Evolutionary conservation across 2,113 vertebrate species (phyloP).

Genomic region (Campylorhamphus procurvoides): DNA sequence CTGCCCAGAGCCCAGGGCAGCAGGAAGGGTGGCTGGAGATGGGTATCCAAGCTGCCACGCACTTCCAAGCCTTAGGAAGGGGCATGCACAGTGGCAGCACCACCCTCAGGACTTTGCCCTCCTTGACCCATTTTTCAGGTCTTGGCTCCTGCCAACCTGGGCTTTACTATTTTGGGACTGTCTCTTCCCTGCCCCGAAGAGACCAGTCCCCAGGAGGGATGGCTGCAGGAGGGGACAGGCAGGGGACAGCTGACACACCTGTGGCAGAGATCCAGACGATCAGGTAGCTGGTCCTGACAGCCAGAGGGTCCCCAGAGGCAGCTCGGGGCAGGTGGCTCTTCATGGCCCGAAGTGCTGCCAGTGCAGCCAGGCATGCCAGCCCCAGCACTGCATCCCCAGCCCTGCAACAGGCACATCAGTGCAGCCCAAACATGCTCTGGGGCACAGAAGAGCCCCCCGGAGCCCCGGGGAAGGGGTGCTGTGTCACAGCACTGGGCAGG

Average conservation of each 20-base stretch:
- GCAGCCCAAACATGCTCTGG: accelerated
- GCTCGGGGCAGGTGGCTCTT: constrained; percentile 66
- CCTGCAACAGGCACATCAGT: constrained; percentile 47
- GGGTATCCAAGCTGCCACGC: accelerated
- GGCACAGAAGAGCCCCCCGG: not conserved
- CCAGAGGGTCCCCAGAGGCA: not conserved
- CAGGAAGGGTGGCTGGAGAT: accelerated
- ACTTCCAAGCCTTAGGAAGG: not conserved
- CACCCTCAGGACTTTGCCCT: not conserved
- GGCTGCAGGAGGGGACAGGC: accelerated
- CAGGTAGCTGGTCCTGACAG: constrained; percentile 64
- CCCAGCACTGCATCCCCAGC: constrained; percentile 29
- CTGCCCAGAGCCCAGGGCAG: accelerated
- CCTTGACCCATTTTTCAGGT: not conserved
- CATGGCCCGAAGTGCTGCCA: constrained; percentile 81
- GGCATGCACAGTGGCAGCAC: not conserved
- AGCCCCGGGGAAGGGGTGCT: accelerated
- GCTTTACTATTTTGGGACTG: not conserved
- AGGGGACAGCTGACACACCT: constrained; percentile 68
- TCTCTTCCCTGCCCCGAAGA: not conserved
- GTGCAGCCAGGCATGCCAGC: constrained; percentile 74
- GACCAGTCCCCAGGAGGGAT: accelerated
- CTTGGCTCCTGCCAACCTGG: not conserved
- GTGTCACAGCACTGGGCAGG: not conserved
- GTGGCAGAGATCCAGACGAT: constrained; percentile 84